Evolutionary conservation across 2,113 vertebrate genomes (phyloP), one percentile per base, ranked within the genome.

Genomic region (Corydoras maculifer): DNA sequence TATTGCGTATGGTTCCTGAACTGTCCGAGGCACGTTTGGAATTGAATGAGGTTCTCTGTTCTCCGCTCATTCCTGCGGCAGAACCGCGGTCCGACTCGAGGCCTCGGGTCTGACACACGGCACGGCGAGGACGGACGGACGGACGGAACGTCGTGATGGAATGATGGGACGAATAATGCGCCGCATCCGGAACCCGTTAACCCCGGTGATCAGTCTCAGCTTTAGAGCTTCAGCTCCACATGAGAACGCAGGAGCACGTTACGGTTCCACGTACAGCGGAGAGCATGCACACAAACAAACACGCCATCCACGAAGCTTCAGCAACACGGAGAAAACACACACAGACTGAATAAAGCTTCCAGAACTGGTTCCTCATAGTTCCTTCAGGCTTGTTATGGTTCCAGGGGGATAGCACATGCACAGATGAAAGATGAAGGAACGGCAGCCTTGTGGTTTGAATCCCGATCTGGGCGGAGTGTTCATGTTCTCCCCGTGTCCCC

Each of bases 1-100:
- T 58, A 43, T 14, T 72, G 54, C 54, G 54, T 3, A 50, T 15
- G 29, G 57, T 15, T 58, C 29, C 69, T 50, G 59, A 62, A 63
- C 53, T 48, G 18, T 72, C 35, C 54, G 61, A 11, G n/a, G 62
- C 25, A 67, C 15, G 60, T 67, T 57, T 62, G 35, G 35, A 65
- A 49, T 49, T 71, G n/a, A 59, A 35, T 68, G 15, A 55, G n/a
- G 32, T 11, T 30, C 15, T 54, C 62, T 61, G 8, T 13, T 71
- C 32, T 72, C 35, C 51, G 8, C 14, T 66, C 49, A 49, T 67
- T 70, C 58, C 50, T 29, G 43, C 10, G 35, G 53, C n/a, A 58
- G 18, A 57, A 48, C 48, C 58, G 29, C 25, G 12, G 15, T 69
- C 59, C 43, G 54, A 70, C 53, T 53, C 58, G 30, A 60, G 67